Base-by-base conservation (phyloP, 2,888 invertebrate genomes). In the Pandemis corylana region DNA sequence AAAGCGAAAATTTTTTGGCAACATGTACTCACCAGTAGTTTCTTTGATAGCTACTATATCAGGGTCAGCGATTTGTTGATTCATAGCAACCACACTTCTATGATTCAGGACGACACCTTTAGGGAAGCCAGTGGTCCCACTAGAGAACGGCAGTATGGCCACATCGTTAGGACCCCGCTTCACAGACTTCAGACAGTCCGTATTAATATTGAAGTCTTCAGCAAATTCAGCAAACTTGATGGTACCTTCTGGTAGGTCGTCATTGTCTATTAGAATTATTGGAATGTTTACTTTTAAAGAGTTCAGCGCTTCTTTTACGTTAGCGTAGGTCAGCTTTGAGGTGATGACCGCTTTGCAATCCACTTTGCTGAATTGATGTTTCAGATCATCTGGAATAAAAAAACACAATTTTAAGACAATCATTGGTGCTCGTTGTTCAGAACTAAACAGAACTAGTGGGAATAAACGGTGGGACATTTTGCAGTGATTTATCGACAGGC, bases 71-170 rank as follows among this genome's bases (percentile, higher is more conserved):
- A 94, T 90, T 84, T 91, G 90, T 53, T 89, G 85, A 68, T 92
- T 88, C 83, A 95, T 92, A 0, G 95, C 86, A 0, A 95, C 90
- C 0, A 96, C 82, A 84, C 95, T 95, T 63, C 83, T 89, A 85
- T 97, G 97, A 0, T 96, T 95, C 7, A 97, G 84, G 71, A 95
- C 94, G 0, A 97, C 97, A 0, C 96, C 97, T 90, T 97, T 97
- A 0, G 97, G 96, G 51, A 97, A 87, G 0, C 98, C 98, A 0
- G 98, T 98, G 0, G 98, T 98, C 0, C 97, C 97, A 84, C 98
- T 98, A 0, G 98, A 98, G 88, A 97, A 98, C 0, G 98, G 98
- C 78, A 98, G 83, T 20, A 97, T 89, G 0, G 95, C 95, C 5
- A 96, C 83, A 80, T 97, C 97, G 9, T 96, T 93, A 0, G 95